These are phyloP conservation scores for Parauchenoglanis punctatus DNA, from an alignment of 2,797 vertebrate genomes.

Conservation along the genomic window DNA sequence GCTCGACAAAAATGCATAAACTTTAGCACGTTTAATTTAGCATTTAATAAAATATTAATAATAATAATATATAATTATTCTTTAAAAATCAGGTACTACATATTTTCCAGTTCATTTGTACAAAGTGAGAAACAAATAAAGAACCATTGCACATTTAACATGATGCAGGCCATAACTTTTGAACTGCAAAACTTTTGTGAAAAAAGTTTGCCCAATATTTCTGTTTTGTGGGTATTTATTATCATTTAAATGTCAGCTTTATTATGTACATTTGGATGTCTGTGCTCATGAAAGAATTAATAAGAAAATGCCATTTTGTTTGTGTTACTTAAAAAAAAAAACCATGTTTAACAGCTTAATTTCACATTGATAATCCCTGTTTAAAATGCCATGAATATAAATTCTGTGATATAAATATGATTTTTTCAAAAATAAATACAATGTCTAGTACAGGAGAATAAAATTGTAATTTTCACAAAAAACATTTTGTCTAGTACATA, in stretches of 20 bases:
- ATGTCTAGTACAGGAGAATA: neutral
- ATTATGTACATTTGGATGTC: neutral
- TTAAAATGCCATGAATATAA: neutral
- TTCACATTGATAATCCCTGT: neutral
- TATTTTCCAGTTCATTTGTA: neutral
- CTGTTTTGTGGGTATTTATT: neutral
- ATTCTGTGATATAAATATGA: neutral
- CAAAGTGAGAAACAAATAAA: too few species aligned
- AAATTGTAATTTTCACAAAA: neutral
- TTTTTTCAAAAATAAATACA: neutral
- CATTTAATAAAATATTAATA: neutral
- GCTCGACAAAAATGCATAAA: neutral
- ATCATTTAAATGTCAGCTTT: neutral
- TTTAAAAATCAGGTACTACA: neutral
- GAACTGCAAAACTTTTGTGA: neutral
- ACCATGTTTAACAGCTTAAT: neutral
- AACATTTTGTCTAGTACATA: neutral
- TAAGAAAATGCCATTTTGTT: neutral
- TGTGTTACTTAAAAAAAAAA: neutral
- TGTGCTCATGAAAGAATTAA: neutral
- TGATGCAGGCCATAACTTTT: neutral
- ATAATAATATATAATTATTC: too few species aligned
- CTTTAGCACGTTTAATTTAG: neutral
- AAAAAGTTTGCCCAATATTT: neutral
- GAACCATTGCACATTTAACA: neutral